These are phyloP conservation scores for Beris morrisii DNA, from an alignment of 2,888 invertebrate genomes.

Conservation along the genomic window DNA sequence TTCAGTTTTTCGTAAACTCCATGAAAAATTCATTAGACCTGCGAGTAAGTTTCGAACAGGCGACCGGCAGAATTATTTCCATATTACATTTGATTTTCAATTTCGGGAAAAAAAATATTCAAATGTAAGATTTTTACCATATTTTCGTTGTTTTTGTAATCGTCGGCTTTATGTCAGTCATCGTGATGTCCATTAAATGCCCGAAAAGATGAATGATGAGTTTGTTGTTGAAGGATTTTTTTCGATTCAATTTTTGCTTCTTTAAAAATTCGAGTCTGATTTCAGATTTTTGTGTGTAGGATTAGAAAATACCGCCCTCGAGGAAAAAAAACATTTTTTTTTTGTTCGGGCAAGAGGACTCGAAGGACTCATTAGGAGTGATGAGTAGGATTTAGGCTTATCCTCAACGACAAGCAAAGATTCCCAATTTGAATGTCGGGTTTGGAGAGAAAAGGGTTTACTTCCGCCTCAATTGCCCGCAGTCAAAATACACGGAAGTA, in stretches of 20 bases:
- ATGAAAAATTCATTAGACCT: conserved; percentile 32
- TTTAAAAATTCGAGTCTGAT: conserved; percentile 22
- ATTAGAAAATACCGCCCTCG: conserved; percentile 4
- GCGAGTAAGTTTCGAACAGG: conserved; percentile 13
- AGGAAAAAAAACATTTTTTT: conserved; percentile 13
- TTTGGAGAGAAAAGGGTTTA: conserved; percentile 20
- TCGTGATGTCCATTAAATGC: conserved; percentile 26
- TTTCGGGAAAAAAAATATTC: conserved; percentile 14
- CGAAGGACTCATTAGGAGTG: conserved; percentile 21
- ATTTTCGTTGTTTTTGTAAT: conserved; percentile 28
- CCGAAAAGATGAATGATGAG: conserved; percentile 30
- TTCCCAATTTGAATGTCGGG: conserved; percentile 16
- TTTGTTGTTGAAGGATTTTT: conserved; percentile 17
- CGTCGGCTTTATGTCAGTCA: conserved; percentile 31
- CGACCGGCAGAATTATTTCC: neutral
- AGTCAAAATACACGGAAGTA: conserved; percentile 21
- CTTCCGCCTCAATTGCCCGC: conserved; percentile 15
- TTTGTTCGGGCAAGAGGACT: conserved; percentile 2
- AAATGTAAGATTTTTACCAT: conserved; percentile 20
- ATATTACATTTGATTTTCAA: neutral
- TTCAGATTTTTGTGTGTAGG: conserved; percentile 16
- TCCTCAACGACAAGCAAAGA: conserved; percentile 13
- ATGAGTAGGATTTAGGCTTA: conserved; percentile 21
- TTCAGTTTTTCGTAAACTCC: conserved; percentile 6
- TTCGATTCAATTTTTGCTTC: conserved; percentile 10